Conservation (phyloP, 2,113 vertebrate genomes). For the Thryonomys swinderianus region DNA sequence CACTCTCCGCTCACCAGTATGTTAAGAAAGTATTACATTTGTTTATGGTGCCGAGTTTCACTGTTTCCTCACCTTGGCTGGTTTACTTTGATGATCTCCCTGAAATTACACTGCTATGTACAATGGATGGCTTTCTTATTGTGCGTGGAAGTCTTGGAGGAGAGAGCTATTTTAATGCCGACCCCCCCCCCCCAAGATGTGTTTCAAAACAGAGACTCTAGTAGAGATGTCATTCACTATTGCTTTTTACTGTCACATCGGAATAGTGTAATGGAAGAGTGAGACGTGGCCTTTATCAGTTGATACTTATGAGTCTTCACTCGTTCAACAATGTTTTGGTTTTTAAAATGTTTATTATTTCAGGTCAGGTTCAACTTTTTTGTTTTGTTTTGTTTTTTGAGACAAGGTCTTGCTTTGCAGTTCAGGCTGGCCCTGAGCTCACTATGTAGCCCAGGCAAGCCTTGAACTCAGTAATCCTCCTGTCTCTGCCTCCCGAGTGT, state of each 20-base stretch:
- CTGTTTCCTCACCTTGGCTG: background rate
- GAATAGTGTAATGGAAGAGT: background rate
- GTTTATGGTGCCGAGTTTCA: background rate
- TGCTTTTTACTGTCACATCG: background rate
- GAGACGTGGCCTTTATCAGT: background rate
- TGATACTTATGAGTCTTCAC: background rate
- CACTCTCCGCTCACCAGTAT: background rate
- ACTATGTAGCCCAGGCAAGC: too few species aligned
- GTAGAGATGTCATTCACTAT: background rate
- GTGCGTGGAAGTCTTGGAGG: background rate
- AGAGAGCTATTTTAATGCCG: background rate
- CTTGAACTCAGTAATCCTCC: too few species aligned
- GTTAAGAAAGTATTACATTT: constrained; percentile 19
- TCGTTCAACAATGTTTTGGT: background rate
- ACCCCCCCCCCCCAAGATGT: too few species aligned
- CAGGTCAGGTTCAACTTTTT: background rate
- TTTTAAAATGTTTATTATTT: background rate
- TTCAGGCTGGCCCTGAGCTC: too few species aligned
- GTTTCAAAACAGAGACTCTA: background rate
- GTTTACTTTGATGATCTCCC: background rate
- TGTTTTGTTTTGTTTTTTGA: too few species aligned
- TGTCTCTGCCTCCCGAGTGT: too few species aligned
- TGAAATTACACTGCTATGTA: background rate
- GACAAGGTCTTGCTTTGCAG: too few species aligned
- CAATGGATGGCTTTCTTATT: background rate